phyloP scores from a whole-genome alignment of 2,797 vertebrate species.

The Sparidentex hasta region DNA sequence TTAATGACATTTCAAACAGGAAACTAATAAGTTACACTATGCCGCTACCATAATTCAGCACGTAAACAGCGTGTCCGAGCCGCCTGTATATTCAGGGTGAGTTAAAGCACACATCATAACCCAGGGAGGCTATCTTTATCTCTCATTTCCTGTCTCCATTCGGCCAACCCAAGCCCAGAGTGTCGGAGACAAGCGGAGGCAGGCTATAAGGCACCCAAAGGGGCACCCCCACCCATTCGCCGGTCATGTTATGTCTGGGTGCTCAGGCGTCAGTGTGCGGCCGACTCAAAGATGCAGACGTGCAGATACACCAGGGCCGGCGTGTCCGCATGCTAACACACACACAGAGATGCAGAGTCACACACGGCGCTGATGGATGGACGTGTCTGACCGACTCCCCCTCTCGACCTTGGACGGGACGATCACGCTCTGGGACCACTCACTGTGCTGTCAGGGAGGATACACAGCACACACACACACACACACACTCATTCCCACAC shows the following conservation, averaged over 20 bases:
- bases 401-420: slow-evolving; percentile 66
- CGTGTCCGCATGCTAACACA: slow-evolving; percentile 23
- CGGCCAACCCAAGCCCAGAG: slow-evolving; percentile 35
- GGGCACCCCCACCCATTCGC: slow-evolving; percentile 15
- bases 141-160: slow-evolving; percentile 13
- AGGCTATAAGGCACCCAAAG: slow-evolving; percentile 33
- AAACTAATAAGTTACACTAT: background rate
- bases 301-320: background rate
- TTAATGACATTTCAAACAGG: background rate
- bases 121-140: background rate
- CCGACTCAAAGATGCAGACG: slow-evolving; percentile 19
- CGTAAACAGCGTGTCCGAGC: background rate
- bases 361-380: slow-evolving; percentile 72
- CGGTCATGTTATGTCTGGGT: slow-evolving; percentile 64
- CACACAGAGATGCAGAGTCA: slow-evolving; percentile 2
- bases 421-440: slow-evolving; percentile 71
- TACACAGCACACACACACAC: slow-evolving; percentile 40
- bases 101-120: background rate
- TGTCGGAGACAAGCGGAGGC: slow-evolving; percentile 45
- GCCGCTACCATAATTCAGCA: background rate
- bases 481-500: slow-evolving; percentile 24
- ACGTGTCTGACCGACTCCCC: slow-evolving; percentile 65
- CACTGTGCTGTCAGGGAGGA: slow-evolving; percentile 61
- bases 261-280: slow-evolving; percentile 54
- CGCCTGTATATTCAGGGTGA: background rate